Base-by-base conservation (phyloP, 2,113 vertebrate species). In the Ascaphus truei region DNA sequence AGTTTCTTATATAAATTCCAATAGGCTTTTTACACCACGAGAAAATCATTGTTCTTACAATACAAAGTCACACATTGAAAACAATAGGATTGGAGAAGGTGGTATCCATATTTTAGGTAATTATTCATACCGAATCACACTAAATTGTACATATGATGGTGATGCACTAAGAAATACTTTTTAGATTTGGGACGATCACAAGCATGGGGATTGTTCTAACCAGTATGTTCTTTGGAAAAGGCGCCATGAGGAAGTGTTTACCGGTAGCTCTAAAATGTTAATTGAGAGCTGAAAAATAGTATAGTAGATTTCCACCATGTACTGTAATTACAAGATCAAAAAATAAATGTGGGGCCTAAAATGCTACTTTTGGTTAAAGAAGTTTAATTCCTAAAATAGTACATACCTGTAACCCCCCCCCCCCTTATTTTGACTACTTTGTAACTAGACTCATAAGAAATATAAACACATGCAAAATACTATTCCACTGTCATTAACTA, bases 231-330 rank as follows among this genome's bases (percentile, higher is more conserved):
- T n/a, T n/a, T n/a, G n/a, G n/a, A n/a, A n/a, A n/a, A n/a, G n/a
- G n/a, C n/a, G n/a, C n/a, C n/a, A n/a, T n/a, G n/a, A n/a, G n/a
- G n/a, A n/a, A n/a, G n/a, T n/a, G n/a, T n/a, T n/a, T n/a, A n/a
- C n/a, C n/a, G n/a, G n/a, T n/a, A n/a, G n/a, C n/a, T n/a, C n/a
- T 18, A 45, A 45, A 16, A 45, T 45, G 41, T 5, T 45, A 5
- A 18, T 45, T 45, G 4, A 5, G 41, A 9, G 41, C 20, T 50
- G 29, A 33, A 37, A 37, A 63, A 50, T 1, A n/a, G 8, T 12
- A 16, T 27, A 23, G 62, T 55, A 55, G 53, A 66, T 66, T 66
- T 66, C n/a, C n/a, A n/a, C n/a, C n/a, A n/a, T n/a, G n/a, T n/a
- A n/a, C n/a, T n/a, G n/a, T n/a, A n/a, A n/a, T 15, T 31, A 31